Evolutionary conservation across 1,140 invertebrate species (phyloP).

Genomic region (Cyclargus thomasi): DNA sequence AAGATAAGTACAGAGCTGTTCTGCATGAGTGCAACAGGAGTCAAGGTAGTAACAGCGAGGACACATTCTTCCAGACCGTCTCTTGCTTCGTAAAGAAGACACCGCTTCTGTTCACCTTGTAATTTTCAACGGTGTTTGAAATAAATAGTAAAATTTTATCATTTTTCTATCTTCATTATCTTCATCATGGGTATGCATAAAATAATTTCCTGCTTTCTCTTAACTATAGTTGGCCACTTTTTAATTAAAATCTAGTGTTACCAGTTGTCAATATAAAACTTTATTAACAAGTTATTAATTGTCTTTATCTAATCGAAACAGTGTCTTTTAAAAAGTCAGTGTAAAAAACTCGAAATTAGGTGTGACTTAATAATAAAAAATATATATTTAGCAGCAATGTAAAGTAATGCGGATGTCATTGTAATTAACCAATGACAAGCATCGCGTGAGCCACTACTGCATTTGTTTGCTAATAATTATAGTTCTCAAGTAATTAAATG

Average conservation of each 20-base stretch:
- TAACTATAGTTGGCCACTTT: too few species aligned
- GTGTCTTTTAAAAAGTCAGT: too few species aligned
- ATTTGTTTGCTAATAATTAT: not conserved
- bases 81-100: conserved; percentile 26
- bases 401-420: not conserved
- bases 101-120: conserved; percentile 27
- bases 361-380: not conserved
- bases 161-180: not conserved
- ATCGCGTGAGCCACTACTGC: not conserved
- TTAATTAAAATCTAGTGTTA: too few species aligned
- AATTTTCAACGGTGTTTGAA: conserved; percentile 12
- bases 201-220: too few species aligned
- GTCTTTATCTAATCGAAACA: too few species aligned
- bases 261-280: too few species aligned
- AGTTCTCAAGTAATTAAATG: not conserved
- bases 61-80: conserved; percentile 25
- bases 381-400: not conserved
- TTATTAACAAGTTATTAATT: too few species aligned
- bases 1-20: conserved; percentile 25
- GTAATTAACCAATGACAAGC: not conserved
- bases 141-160: not conserved
- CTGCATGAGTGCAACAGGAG: conserved; percentile 33
- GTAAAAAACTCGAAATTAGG: not conserved
- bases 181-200: too few species aligned
- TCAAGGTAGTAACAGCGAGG: conserved; percentile 19